These are phyloP conservation scores for Clavelina lepadiformis DNA, from an alignment of 23 tunicate species.

Conservation along the genomic window DNA sequence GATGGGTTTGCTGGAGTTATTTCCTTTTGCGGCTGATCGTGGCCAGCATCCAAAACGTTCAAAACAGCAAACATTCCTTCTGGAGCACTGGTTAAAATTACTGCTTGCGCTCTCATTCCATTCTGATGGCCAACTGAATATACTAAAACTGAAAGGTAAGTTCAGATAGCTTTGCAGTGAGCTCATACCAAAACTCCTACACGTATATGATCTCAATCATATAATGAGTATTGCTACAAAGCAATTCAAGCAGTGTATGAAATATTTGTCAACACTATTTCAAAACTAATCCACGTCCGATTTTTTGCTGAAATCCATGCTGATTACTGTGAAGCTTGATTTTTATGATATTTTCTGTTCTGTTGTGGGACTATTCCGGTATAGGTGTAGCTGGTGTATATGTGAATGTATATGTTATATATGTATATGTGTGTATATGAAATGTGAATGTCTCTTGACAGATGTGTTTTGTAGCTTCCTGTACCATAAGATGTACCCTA, in stretches of 20 bases:
- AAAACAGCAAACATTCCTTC: conserved; percentile 44
- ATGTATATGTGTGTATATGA: background rate
- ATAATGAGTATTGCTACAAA: too few species aligned
- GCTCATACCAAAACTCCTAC: background rate
- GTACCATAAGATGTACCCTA: too few species aligned
- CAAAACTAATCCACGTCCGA: background rate
- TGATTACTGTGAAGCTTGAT: too few species aligned
- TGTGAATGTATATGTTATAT: too few species aligned
- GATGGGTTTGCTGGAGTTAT: conserved; percentile 41
- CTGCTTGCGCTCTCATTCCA: conserved; percentile 60
- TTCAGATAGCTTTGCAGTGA: background rate
- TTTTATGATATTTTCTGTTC: too few species aligned
- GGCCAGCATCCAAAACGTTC: conserved; percentile 81
- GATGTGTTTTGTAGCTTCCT: too few species aligned
- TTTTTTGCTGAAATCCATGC: too few species aligned
- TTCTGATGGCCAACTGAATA: conserved; percentile 83
- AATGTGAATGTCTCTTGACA: background rate
- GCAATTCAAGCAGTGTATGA: too few species aligned
- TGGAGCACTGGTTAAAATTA: conserved; percentile 64
- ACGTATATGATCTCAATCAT: too few species aligned
- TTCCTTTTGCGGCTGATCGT: conserved; percentile 60
- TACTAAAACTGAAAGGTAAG: conserved; percentile 65
- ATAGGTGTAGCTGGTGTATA: too few species aligned
- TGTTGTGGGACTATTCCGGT: too few species aligned
- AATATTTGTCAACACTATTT: too few species aligned